Evolutionary conservation across 2,797 vertebrate genomes (phyloP).

Genomic region (Chaetodon trifasciatus): DNA sequence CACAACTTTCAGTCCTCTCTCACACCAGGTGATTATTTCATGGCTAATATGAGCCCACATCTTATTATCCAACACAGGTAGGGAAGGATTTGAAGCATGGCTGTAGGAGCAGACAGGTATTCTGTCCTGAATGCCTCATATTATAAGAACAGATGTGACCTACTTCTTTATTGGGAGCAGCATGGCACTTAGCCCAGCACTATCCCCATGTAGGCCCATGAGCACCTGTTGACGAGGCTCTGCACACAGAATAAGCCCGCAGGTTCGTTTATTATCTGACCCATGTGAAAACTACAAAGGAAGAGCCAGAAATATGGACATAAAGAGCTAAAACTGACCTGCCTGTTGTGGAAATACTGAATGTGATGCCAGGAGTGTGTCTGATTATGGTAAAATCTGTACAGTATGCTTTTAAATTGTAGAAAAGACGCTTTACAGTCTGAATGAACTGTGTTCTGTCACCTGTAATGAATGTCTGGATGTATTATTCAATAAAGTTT

Average conservation of each 20-base stretch:
- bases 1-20: background rate
- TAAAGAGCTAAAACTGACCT: background rate
- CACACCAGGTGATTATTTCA: background rate
- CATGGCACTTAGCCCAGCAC: slow-evolving; percentile 56
- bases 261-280: slow-evolving; percentile 23
- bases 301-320: background rate
- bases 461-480: background rate
- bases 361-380: background rate
- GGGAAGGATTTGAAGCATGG: slow-evolving; percentile 24
- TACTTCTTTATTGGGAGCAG: slow-evolving; percentile 79
- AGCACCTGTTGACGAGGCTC: slow-evolving; percentile 72
- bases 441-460: background rate
- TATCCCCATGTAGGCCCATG: slow-evolving; percentile 59
- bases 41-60: slow-evolving; percentile 1
- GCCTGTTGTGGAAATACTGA: background rate
- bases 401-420: background rate
- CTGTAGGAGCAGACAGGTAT: slow-evolving; percentile 53
- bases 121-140: slow-evolving; percentile 61
- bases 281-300: background rate
- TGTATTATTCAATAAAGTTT: background rate
- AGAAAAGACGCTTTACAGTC: background rate
- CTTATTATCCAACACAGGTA: slow-evolving; percentile 39
- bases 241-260: slow-evolving; percentile 46
- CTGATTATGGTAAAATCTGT: background rate
- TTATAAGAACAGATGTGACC: slow-evolving; percentile 83